Evolutionary conservation across 2,113 vertebrate species (phyloP).

Genomic region (Heterochromis multidens): DNA sequence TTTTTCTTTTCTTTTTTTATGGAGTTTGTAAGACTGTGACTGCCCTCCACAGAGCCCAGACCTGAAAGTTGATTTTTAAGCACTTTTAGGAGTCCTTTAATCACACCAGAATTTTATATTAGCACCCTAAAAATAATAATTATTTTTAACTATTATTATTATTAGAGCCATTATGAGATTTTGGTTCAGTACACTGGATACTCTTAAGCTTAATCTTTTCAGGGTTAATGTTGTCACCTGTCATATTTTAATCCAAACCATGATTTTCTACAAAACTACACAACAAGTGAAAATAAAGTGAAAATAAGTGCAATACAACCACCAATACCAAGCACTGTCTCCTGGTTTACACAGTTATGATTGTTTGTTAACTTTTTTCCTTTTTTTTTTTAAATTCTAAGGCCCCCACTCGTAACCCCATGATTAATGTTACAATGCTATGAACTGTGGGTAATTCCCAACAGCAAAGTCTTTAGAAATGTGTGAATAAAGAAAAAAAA

Average conservation of each 20-base stretch:
- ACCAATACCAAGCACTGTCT: neutral
- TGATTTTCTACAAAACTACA: neutral
- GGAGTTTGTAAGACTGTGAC: neutral
- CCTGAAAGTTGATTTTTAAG: neutral
- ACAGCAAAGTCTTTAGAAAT: neutral
- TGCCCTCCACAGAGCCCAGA: neutral
- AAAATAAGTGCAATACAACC: neutral
- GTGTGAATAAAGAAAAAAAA: neutral
- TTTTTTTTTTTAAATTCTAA: neutral
- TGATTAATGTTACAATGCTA: neutral
- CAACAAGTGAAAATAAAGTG: neutral
- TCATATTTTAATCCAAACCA: neutral
- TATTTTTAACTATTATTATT: neutral
- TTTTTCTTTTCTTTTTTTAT: neutral
- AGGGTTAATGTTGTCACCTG: neutral
- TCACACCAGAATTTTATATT: neutral
- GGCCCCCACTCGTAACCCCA: neutral
- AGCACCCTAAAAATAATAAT: neutral
- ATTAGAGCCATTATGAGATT: neutral
- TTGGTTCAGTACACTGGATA: neutral
- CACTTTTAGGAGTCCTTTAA: neutral
- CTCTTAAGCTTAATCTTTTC: neutral
- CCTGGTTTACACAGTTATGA: neutral
- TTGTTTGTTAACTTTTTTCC: neutral
- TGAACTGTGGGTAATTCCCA: neutral